A percentile compares a stretch with the other conserved stretches of the same genome.
phyloP scores from a whole-genome alignment of 2,888 invertebrate species.

The Erynnis tages region DNA sequence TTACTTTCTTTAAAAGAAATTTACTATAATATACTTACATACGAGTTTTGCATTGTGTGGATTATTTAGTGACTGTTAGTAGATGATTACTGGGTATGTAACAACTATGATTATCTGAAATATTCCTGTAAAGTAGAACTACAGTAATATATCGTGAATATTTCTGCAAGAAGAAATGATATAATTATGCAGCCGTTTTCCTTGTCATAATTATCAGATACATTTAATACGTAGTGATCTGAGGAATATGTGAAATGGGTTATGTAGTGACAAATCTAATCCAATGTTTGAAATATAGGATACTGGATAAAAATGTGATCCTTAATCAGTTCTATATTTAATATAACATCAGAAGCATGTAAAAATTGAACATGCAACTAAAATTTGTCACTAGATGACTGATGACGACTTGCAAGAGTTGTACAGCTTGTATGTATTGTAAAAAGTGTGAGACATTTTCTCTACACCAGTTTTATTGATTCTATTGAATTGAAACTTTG shows the following conservation, averaged over 20 bases:
- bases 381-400: constrained; percentile 25
- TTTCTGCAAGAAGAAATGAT: too few relatives aligned
- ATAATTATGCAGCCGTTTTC: too few relatives aligned
- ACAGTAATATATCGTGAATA: too few relatives aligned
- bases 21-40: too few relatives aligned
- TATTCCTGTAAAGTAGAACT: too few relatives aligned
- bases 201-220: not conserved
- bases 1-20: too few relatives aligned
- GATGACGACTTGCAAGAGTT: constrained; percentile 18
- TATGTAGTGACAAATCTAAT: constrained; percentile 17
- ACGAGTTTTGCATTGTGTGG: too few relatives aligned
- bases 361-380: constrained; percentile 21
- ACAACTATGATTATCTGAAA: too few relatives aligned
- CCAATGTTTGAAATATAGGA: not conserved
- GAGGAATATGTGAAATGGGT: constrained; percentile 10
- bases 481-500: constrained; percentile 40
- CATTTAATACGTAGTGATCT: not conserved
- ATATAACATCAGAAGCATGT: not conserved
- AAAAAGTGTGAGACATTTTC: constrained; percentile 30
- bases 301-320: not conserved
- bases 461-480: constrained; percentile 39
- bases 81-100: too few relatives aligned
- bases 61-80: too few relatives aligned
- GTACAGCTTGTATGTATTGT: constrained; percentile 29
- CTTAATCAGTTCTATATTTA: constrained; percentile 11